Base-by-base conservation (phyloP, 2,113 vertebrate genomes). In the Alligator sinensis region DNA sequence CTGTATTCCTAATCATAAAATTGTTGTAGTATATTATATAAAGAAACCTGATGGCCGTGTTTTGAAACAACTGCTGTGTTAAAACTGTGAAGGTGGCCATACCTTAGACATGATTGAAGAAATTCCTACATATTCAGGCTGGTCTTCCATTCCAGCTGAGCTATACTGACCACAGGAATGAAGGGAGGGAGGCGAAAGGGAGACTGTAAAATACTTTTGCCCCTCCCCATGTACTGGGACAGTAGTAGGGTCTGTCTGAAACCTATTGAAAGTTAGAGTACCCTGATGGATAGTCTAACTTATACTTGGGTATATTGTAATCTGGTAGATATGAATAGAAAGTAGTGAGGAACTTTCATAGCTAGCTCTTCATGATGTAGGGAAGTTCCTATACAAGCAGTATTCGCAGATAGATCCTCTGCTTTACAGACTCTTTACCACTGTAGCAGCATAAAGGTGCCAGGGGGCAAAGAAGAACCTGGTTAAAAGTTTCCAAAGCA, bases 201-300 rank as follows among this genome's bases (percentile, higher is more conserved):
- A 30, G n/a, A 82, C 84, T 87, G 95, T 5, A 95, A 93, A 6
- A 7, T 28, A 38, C 19, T 47, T 30, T 89, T 72, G 82, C 89
- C 82, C 68, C 38, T 91, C 38, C 60, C 30, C 38, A 80, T 58
- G 83, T 64, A 85, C 82, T 92, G 17, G 15, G 25, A 63, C 34
- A 38, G 34, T 74, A 47, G 79, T 83, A 78, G 62, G 88, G 54
- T 19, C 88, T 93, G 88, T 86, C 82, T 94, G 94, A 85, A 88
- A 83, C 87, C 75, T 14, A 57, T 54, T 57, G 88, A 87, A 25
- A 4, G 58, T 77, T 85, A 77, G 79, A 90, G 80, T 22, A 24
- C 21, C 90, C 87, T 86, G 80, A 68, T 91, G 80, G 92, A n/a
- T 0, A 28, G 72, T 62, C 76, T 27, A 34, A 58, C 10, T 93